phyloP scores from a whole-genome alignment of 2,113 vertebrate species.

The Ariopsis seemanni region DNA sequence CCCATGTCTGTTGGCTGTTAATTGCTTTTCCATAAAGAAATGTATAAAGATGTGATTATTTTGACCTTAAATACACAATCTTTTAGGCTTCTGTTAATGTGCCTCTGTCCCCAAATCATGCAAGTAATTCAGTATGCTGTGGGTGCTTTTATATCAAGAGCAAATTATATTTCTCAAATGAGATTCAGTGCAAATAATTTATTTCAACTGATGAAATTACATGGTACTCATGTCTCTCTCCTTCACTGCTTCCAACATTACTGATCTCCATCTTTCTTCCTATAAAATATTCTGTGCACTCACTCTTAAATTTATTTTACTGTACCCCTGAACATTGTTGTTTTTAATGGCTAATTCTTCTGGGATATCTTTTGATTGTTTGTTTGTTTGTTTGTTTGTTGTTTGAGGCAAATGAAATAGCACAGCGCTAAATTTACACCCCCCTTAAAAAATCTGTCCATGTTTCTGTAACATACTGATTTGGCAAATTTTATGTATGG shows the following conservation, averaged over 20 bases:
- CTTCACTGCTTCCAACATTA: neutral
- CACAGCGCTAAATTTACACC: neutral
- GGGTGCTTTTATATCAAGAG: conserved; percentile 23
- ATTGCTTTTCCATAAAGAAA: conserved; percentile 62
- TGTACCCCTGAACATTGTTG: neutral
- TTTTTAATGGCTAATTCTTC: neutral
- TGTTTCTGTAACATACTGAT: neutral
- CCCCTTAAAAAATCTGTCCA: neutral
- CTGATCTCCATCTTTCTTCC: neutral
- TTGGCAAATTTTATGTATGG: neutral
- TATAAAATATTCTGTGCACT: neutral
- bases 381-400: neutral
- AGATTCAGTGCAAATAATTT: conserved; percentile 19
- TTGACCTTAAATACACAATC: conserved; percentile 20
- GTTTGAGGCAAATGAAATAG: neutral
- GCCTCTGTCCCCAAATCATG: neutral
- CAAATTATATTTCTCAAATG: conserved; percentile 27
- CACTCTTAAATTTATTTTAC: neutral
- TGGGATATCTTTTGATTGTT: neutral
- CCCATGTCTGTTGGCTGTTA: conserved; percentile 76
- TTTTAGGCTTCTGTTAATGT: conserved; percentile 15
- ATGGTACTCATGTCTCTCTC: neutral
- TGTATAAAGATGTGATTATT: conserved; percentile 50
- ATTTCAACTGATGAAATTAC: conserved; percentile 12
- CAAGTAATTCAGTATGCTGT: neutral